phyloP scores from a whole-genome alignment of 2,113 vertebrate genomes.

The Orcinus orca region DNA sequence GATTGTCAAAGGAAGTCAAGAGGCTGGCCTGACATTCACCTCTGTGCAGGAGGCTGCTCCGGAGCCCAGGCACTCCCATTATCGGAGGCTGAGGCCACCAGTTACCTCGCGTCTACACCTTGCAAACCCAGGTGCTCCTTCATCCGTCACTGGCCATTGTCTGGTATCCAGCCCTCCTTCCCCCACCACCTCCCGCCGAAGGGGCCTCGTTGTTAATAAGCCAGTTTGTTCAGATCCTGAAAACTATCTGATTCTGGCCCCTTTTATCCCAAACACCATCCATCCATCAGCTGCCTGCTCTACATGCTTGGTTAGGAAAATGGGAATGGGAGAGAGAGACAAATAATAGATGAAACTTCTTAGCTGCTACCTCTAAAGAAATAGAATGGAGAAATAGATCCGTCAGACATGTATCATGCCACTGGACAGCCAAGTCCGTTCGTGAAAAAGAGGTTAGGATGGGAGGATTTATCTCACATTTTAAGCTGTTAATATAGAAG shows the following conservation, averaged over 20 bases:
- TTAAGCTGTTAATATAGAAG: slow-evolving; percentile 80
- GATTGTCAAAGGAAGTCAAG: slow-evolving; percentile 45
- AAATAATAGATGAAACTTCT: slow-evolving; percentile 80
- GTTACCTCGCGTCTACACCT: slow-evolving; percentile 83
- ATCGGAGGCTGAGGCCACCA: slow-evolving; percentile 45
- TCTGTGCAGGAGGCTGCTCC: slow-evolving; percentile 47
- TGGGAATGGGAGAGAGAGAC: slow-evolving; percentile 54
- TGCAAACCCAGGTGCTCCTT: slow-evolving; percentile 80
- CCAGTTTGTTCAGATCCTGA: slow-evolving; percentile 81
- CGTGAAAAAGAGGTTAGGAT: slow-evolving; percentile 76
- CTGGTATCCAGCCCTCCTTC: slow-evolving; percentile 54
- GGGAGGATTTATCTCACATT: slow-evolving; percentile 74
- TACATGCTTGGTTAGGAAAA: slow-evolving; percentile 66
- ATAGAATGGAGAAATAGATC: slow-evolving; percentile 83
- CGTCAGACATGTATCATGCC: slow-evolving; percentile 76
- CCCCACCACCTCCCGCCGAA: slow-evolving; percentile 58
- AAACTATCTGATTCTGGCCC: slow-evolving; percentile 80
- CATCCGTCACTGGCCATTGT: slow-evolving; percentile 81
- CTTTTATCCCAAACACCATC: slow-evolving; percentile 78
- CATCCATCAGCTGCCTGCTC: slow-evolving; percentile 77
- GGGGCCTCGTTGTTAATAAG: slow-evolving; percentile 82
- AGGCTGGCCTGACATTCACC: slow-evolving; percentile 72
- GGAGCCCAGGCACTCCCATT: slow-evolving; percentile 62
- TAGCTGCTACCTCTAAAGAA: slow-evolving; percentile 77
- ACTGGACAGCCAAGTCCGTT: slow-evolving; percentile 78